Percentiles rank a stretch among this genome's conserved stretches.
These are phyloP conservation scores for Bombus sylvicola DNA, from an alignment of 1,140 invertebrate species.

Conservation along the genomic window DNA sequence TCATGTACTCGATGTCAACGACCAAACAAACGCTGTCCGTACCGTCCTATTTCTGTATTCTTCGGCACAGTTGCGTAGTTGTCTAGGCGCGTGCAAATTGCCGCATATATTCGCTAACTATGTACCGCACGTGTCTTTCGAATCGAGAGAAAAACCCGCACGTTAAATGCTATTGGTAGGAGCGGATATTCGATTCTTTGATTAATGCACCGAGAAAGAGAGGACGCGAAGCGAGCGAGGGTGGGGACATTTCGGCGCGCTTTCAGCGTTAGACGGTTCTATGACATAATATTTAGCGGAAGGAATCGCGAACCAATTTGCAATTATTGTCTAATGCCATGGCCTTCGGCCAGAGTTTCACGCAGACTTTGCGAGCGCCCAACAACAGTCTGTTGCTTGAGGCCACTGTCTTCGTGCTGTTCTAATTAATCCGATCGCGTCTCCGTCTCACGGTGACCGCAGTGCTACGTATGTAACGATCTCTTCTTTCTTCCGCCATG, in stretches of 20 bases:
- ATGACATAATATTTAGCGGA: constrained; percentile 30
- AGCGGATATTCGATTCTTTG: too few species aligned
- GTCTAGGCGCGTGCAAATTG: too few species aligned
- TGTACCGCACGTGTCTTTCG: too few species aligned
- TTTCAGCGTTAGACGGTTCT: constrained; percentile 25
- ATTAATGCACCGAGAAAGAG: background rate
- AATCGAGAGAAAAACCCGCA: too few species aligned
- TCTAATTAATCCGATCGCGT: constrained; percentile 37
- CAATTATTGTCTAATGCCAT: constrained; percentile 71
- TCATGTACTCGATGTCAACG: too few species aligned
- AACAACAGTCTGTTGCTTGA: constrained; percentile 26
- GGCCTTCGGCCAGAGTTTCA: constrained; percentile 76
- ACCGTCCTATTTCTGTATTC: background rate
- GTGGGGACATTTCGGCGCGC: background rate
- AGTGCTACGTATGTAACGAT: background rate
- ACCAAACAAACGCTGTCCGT: background rate
- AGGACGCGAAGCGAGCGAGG: background rate
- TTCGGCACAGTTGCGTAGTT: too few species aligned
- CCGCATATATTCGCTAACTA: too few species aligned
- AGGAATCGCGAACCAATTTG: constrained; percentile 51
- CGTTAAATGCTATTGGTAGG: too few species aligned
- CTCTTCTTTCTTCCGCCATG: constrained; percentile 48
- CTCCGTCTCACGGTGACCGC: background rate
- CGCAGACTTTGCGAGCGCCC: background rate
- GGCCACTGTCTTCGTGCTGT: constrained; percentile 37